Conservation (phyloP, 2,888 invertebrate species). For the Drosophila flavopinicola region DNA sequence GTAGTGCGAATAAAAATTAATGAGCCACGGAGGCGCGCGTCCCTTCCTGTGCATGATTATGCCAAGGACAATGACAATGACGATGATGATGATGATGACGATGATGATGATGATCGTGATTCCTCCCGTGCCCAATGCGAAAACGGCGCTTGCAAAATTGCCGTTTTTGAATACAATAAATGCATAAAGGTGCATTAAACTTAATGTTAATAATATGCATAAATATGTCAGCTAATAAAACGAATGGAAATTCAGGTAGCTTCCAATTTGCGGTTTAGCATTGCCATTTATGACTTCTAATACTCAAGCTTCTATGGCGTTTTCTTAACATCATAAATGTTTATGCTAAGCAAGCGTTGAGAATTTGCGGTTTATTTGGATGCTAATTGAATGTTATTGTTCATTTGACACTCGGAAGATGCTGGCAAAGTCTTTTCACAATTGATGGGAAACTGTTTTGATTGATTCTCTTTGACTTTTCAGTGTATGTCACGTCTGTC, state of each 20-base stretch:
- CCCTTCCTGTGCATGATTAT: slow-evolving; percentile 21
- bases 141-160: slow-evolving; percentile 41
- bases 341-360: slow-evolving; percentile 16
- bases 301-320: slow-evolving; percentile 10
- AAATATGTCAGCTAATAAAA: slow-evolving; percentile 79
- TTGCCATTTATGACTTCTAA: slow-evolving; percentile 14
- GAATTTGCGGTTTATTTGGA: slow-evolving; percentile 63
- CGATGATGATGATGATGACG: slow-evolving; percentile 1
- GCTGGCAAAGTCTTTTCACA: slow-evolving; percentile 7
- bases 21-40: slow-evolving; percentile 81
- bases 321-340: slow-evolving; percentile 13
- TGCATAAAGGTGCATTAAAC: slow-evolving; percentile 50
- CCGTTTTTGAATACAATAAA: slow-evolving; percentile 36
- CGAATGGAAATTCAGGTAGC: slow-evolving; percentile 26
- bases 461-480: neutral
- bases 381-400: slow-evolving; percentile 76
- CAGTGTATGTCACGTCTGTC: no score
- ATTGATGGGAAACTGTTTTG: neutral
- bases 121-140: slow-evolving; percentile 14
- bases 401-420: neutral
- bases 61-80: slow-evolving; percentile 19
- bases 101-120: slow-evolving; percentile 40
- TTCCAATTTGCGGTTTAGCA: slow-evolving; percentile 29
- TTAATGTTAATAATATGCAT: slow-evolving; percentile 78
- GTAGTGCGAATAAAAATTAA: slow-evolving; percentile 79